Evolutionary conservation across 30 jellyfish, hydroid and myxozoan genomes (phyloP).

Genomic region (Hydractinia symbiolongicarpus): DNA sequence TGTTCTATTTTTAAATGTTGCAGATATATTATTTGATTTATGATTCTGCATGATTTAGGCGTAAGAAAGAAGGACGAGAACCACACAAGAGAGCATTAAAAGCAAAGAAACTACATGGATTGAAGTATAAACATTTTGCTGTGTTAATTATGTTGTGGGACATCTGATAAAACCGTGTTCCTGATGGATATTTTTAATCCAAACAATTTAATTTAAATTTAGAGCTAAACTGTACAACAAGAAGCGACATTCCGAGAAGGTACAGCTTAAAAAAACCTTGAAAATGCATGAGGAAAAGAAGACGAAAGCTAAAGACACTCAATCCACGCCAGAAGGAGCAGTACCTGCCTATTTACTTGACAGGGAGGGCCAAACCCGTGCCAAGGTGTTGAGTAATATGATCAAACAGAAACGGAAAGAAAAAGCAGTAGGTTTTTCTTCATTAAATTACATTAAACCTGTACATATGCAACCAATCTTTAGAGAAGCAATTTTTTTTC

Average conservation of each 20-base stretch:
- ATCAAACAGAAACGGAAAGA: slow-evolving; percentile 97
- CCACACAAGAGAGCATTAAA: slow-evolving; percentile 73
- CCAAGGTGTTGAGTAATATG: slow-evolving; percentile 93
- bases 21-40: not conserved
- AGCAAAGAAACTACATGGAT: slow-evolving; percentile 85
- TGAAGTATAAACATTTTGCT: slow-evolving; percentile 40
- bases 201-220: not conserved
- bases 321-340: slow-evolving; percentile 90
- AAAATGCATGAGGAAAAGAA: slow-evolving; percentile 96
- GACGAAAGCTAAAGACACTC: slow-evolving; percentile 74
- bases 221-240: slow-evolving; percentile 94
- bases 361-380: slow-evolving; percentile 96
- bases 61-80: slow-evolving; percentile 95
- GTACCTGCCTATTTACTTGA: slow-evolving; percentile 98
- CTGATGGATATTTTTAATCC: too few relatives aligned
- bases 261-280: slow-evolving; percentile 90
- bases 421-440: slow-evolving; percentile 80
- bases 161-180: too few relatives aligned
- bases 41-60: slow-evolving; percentile 33
- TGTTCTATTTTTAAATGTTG: not conserved
- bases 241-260: slow-evolving; percentile 96
- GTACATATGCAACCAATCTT: too few relatives aligned
- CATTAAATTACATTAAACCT: not conserved
- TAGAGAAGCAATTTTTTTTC: not conserved
- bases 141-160: too few relatives aligned